Percentiles rank a stretch among this genome's conserved stretches.
Evolutionary conservation across 2,888 invertebrate species (phyloP).

Genomic region (Lycocerus yunnanus): DNA sequence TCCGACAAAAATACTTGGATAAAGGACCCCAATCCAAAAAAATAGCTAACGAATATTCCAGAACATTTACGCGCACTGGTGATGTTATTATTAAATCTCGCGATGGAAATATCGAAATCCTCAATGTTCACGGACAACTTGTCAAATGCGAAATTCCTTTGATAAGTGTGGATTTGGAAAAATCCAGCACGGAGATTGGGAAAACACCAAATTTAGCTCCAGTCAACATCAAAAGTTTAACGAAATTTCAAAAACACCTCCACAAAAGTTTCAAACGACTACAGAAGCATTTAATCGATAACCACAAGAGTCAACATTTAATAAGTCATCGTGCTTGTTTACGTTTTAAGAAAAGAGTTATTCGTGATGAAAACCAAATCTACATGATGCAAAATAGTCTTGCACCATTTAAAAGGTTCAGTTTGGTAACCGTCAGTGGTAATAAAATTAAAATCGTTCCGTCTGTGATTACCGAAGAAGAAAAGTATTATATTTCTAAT

Average conservation of each 20-base stretch:
- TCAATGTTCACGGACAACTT: conserved; percentile 12
- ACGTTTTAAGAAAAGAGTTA: conserved; percentile 8
- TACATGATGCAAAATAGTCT: conserved; percentile 12
- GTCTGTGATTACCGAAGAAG: conserved; percentile 7
- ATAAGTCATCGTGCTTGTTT: conserved; percentile 16
- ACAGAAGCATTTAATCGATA: conserved; percentile 25
- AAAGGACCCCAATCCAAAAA: conserved; percentile 19
- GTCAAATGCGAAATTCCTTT: conserved; percentile 19
- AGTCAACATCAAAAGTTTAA: conserved; percentile 13
- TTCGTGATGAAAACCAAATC: conserved; percentile 15
- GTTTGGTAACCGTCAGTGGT: conserved; percentile 20
- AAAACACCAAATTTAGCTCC: conserved; percentile 5
- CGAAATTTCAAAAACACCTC: conserved; percentile 20
- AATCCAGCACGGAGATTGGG: not conserved
- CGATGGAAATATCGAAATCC: conserved; percentile 24
- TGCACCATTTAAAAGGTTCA: conserved; percentile 18
- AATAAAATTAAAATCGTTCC: conserved; percentile 10
- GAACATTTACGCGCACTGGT: conserved; percentile 29
- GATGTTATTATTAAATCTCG: conserved; percentile 24
- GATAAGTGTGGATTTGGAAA: not conserved
- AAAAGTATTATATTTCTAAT: conserved; percentile 14
- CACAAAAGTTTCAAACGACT: conserved; percentile 17
- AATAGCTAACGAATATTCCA: conserved; percentile 22
- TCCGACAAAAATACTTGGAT: conserved; percentile 28
- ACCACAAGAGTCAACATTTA: conserved; percentile 14